Evolutionary conservation across 2,888 invertebrate genomes (phyloP), one percentile per base, ranked within the genome.

Genomic region (Furcula furcula): DNA sequence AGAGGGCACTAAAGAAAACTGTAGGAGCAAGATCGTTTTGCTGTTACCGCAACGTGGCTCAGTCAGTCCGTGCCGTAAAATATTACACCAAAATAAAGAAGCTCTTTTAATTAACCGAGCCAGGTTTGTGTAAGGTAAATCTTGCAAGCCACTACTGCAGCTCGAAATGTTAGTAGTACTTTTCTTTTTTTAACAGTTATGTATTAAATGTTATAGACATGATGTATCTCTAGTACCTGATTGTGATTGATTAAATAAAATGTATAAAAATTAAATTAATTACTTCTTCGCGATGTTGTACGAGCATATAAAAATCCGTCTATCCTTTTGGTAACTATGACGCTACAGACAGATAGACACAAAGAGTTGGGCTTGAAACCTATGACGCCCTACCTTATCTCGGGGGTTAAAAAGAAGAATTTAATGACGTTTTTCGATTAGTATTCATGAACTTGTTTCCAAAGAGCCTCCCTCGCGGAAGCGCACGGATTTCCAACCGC

Each of bases 71-170:
- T 60, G 69, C 76, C 69, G 71, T 82, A 82, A 85, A 86, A 83
- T 85, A 86, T 82, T 80, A 80, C 76, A 69, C 74, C 72, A 71
- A 82, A 83, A 72, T 82, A 83, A 83, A 84, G 79, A 80, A 82
- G 81, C 79, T 78, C 79, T 85, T 85, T 85, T 79, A 84, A 85
- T 87, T 86, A 87, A 83, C 75, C 60, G 71, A 78, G 76, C 71
- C 76, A 80, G 78, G 77, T 82, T 83, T 77, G 76, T 76, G 76
- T 79, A 78, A 80, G 73, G 76, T 73, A 78, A 77, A 78, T 72
- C 39, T 59, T 66, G 69, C 65, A 73, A 71, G 73, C 60, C 67
- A 62, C 57, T 58, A 53, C 56, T 61, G 66, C 68, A 59, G 56
- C 56, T 63, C 49, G 11, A 23, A 29, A 29, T 31, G 15, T 10